A percentile compares a stretch with the other conserved stretches of the same genome.
These are phyloP conservation scores for Liparis tanakae DNA, from an alignment of 2,797 vertebrate genomes.

Conservation along the genomic window DNA sequence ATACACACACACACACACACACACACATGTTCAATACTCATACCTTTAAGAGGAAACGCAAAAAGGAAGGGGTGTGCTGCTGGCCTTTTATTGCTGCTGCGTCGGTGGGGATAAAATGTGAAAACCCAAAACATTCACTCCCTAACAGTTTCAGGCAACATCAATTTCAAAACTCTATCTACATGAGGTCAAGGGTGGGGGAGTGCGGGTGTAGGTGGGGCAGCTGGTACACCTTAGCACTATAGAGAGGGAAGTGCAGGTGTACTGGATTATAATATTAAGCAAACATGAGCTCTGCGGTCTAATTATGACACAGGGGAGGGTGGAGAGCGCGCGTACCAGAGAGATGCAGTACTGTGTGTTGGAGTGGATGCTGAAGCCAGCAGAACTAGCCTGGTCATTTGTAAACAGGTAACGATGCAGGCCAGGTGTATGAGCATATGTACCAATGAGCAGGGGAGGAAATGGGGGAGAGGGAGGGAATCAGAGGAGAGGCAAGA, in stretches of 20 bases:
- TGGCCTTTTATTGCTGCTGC: conserved; percentile 48
- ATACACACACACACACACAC: conserved; percentile 27
- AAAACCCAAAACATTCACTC: conserved; percentile 51
- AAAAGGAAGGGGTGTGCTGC: conserved; percentile 29
- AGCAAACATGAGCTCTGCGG: conserved; percentile 94
- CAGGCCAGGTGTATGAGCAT: conserved; percentile 92
- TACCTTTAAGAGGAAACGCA: conserved; percentile 50
- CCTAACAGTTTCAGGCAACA: conserved; percentile 63
- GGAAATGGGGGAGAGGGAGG: conserved; percentile 61
- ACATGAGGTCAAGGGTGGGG: conserved; percentile 55
- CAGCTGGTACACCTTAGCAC: conserved; percentile 70
- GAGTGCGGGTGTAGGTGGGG: conserved; percentile 34
- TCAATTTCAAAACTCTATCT: conserved; percentile 61
- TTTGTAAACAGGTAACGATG: conserved; percentile 98
- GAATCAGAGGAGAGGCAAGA: conserved; percentile 58
- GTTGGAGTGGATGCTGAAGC: conserved; percentile 93
- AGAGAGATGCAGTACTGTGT: conserved; percentile 75
- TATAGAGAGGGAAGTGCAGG: conserved; percentile 90
- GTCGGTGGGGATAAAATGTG: conserved; percentile 34
- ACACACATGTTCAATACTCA: conserved; percentile 43
- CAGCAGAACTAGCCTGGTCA: conserved; percentile 97
- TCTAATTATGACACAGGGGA: conserved; percentile 99
- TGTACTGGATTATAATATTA: conserved; percentile 81
- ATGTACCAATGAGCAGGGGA: conserved; percentile 83
- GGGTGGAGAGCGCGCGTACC: conserved; percentile 70